A percentile compares a stretch with the other conserved stretches of the same genome.
Conservation (phyloP, 2,888 invertebrate species). For the Dryadula phaetusa region DNA sequence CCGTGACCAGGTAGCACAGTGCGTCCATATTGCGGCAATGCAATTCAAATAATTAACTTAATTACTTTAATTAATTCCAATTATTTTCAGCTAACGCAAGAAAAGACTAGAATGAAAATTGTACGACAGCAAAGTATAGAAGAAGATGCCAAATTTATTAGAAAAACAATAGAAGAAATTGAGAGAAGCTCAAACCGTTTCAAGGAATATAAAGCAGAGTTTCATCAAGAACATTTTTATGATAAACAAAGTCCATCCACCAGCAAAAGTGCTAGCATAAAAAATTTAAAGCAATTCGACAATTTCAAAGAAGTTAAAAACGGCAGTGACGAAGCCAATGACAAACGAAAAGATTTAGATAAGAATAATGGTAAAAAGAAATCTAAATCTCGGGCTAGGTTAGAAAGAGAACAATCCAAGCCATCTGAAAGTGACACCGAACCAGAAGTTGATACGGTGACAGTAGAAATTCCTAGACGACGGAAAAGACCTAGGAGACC, state of each 20-base stretch:
- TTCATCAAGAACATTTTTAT: constrained; percentile 41
- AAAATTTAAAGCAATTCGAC: constrained; percentile 54
- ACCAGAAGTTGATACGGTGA: constrained; percentile 77
- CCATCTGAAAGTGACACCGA: constrained; percentile 81
- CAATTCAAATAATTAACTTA: constrained; percentile 39
- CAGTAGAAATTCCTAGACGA: constrained; percentile 79
- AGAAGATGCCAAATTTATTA: constrained; percentile 77
- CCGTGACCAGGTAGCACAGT: constrained; percentile 68
- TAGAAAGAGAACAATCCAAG: constrained; percentile 79
- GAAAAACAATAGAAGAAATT: constrained; percentile 79
- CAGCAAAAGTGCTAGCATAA: constrained; percentile 56
- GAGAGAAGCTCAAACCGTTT: constrained; percentile 72
- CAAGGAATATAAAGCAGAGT: constrained; percentile 54
- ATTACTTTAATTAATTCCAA: constrained; percentile 22
- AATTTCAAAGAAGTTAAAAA: constrained; percentile 53
- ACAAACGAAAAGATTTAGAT: constrained; percentile 69
- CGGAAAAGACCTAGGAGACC: constrained; percentile 72
- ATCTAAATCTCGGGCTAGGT: constrained; percentile 73
- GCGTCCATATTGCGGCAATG: constrained; percentile 37
- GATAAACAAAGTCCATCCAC: constrained; percentile 55
- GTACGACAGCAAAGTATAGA: constrained; percentile 75
- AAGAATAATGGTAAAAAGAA: constrained; percentile 78
- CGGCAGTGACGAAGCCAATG: constrained; percentile 63
- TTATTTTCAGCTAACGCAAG: constrained; percentile 46
- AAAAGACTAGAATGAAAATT: constrained; percentile 62